phyloP scores from a whole-genome alignment of 2,888 invertebrate genomes.

The Pinctada fucata region DNA sequence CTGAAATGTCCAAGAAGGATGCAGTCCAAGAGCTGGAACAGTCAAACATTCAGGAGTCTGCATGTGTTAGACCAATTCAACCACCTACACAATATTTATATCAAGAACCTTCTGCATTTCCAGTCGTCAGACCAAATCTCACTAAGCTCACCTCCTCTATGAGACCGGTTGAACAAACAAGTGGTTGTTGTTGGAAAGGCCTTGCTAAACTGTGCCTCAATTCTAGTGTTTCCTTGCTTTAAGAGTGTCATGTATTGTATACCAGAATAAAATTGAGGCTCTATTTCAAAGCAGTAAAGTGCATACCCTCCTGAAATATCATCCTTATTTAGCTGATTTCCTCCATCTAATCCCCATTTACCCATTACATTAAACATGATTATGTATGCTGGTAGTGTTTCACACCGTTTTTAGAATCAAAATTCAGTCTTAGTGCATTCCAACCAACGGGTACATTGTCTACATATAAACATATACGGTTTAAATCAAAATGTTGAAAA shows the following conservation, averaged over 20 bases:
- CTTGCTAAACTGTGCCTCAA: conserved; percentile 12
- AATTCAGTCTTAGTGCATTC: conserved; percentile 23
- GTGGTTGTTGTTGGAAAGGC: background rate
- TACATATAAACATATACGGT: conserved; percentile 37
- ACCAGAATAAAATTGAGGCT: conserved; percentile 1
- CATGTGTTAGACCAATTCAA: no score
- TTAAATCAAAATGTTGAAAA: conserved; percentile 42
- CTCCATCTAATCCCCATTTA: conserved; percentile 42
- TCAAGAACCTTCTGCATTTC: no score
- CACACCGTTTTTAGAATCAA: background rate
- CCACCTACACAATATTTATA: no score
- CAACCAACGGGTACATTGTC: conserved; percentile 43
- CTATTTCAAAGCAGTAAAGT: conserved; percentile 13
- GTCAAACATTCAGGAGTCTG: no score
- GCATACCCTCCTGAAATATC: conserved; percentile 20
- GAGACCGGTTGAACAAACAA: no score
- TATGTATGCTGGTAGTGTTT: conserved; percentile 35
- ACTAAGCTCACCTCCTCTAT: no score
- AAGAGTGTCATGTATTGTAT: background rate
- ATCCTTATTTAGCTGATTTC: conserved; percentile 29
- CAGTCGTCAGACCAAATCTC: no score
- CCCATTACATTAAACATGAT: conserved; percentile 34
- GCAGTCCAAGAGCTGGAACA: no score
- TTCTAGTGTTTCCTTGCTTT: background rate
- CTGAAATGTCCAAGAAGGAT: no score